Percentiles rank a stretch among this genome's conserved stretches.
These are phyloP conservation scores for Galleria mellonella DNA, from an alignment of 1,140 invertebrate genomes.

Conservation along the genomic window DNA sequence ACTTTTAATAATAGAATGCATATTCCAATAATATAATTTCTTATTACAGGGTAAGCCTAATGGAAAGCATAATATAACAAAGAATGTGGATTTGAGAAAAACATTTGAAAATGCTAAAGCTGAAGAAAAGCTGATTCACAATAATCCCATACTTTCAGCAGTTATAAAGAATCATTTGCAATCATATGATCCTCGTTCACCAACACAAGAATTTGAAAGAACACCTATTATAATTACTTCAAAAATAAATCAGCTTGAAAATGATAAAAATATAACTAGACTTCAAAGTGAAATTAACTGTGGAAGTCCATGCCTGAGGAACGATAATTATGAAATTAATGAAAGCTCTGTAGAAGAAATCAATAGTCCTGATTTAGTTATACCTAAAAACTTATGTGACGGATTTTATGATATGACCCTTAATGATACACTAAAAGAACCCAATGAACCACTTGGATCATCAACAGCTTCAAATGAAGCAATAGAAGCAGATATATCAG, in stretches of 20 bases:
- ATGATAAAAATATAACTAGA: conserved; percentile 25
- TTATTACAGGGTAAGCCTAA: conserved; percentile 46
- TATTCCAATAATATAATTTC: conserved; percentile 6
- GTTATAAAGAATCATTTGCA: conserved; percentile 67
- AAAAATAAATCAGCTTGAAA: conserved; percentile 24
- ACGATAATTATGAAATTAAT: conserved; percentile 28
- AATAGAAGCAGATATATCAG: conserved; percentile 47
- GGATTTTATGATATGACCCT: conserved; percentile 50
- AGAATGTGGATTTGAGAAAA: conserved; percentile 60
- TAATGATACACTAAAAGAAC: conserved; percentile 48
- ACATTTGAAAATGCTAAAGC: conserved; percentile 51
- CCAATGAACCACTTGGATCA: conserved; percentile 50
- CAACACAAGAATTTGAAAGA: conserved; percentile 60
- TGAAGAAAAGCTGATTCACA: conserved; percentile 58
- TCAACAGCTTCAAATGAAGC: conserved; percentile 58
- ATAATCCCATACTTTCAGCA: conserved; percentile 62
- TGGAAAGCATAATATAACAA: conserved; percentile 62
- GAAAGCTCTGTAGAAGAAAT: conserved; percentile 29
- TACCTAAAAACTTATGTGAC: conserved; percentile 57
- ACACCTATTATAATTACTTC: conserved; percentile 53
- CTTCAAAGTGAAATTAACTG: conserved; percentile 24
- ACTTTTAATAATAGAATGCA: no score
- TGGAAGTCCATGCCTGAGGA: conserved; percentile 41
- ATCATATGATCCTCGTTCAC: conserved; percentile 62
- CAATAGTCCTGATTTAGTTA: conserved; percentile 36